phyloP scores from a whole-genome alignment of 23 tunicate genomes.

The Diplosoma virens region DNA sequence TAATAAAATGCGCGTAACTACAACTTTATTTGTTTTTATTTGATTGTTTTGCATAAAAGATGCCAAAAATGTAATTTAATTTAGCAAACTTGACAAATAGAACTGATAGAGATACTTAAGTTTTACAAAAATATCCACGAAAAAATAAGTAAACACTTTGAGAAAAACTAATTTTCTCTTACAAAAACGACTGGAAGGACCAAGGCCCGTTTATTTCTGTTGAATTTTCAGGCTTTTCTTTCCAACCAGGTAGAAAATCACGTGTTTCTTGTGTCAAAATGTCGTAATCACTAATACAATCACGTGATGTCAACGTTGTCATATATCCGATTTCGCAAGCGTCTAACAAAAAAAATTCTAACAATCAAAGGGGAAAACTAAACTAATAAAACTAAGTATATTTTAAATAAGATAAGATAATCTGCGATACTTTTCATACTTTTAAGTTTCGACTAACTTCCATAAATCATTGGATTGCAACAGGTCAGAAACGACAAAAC shows the following conservation, averaged over 20 bases:
- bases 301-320: neutral
- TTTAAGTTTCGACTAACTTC: no score
- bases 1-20: neutral
- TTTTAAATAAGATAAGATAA: no score
- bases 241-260: conserved; percentile 34
- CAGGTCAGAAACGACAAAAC: no score
- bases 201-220: conserved; percentile 9
- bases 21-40: no score
- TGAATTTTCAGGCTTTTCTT: neutral
- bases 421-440: no score
- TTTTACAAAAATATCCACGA: no score
- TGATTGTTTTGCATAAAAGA: neutral
- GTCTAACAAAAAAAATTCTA: neutral
- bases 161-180: neutral
- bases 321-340: neutral
- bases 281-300: conserved; percentile 30
- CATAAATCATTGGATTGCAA: no score
- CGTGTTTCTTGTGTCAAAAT: conserved; percentile 25
- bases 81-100: no score
- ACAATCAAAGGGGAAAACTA: no score
- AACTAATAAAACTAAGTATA: no score
- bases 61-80: neutral
- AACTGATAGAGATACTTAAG: no score
- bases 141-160: neutral
- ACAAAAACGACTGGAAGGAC: conserved; percentile 33